Base-by-base conservation (phyloP, 2,113 vertebrate species). In the Cottus gobio region DNA sequence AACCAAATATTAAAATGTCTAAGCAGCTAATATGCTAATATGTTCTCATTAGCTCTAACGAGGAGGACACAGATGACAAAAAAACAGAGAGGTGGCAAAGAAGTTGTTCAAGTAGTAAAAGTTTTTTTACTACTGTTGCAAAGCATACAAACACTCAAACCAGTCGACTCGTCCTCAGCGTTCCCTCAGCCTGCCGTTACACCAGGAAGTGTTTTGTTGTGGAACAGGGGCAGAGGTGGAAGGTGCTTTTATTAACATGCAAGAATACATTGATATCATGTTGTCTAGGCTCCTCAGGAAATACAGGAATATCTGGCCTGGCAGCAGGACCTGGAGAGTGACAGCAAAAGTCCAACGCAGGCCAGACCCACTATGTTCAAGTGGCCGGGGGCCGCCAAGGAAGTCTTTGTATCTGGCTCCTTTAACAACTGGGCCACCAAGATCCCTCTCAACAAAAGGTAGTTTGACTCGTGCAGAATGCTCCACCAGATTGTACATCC, bases 341-440 rank as follows among this genome's bases (percentile, higher is more conserved):
- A 95, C 0, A 92, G 89, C 44, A 98, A 97, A 90, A 91, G 91
- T 3, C 92, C 95, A 0, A 90, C 95, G 0, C 96, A 96, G 37
- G 97, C 96, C 60, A 95, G 96, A 46, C 98, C 97, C 0, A 99
- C 98, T 0, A 96, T 99, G 3, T 99, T 99, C 82, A 96, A 96
- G 22, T 99, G 98, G 98, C 92, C 95, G 0, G 97, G 96, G 5
- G 95, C 90, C 0, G 98, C 96, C 66, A 99, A 98, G 61, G 98
- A 99, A 4, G 96, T 99, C 58, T 99, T 95, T 87, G 91, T 99
- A 31, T 97, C 98, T 0, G 98, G 98, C 0, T 98, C 98, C n/a
- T 99, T 99, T 86, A 99, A 99, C 94, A 99, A 97, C 93, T 99
- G 98, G 98, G 93, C 92, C 80, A 93, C 89, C 62, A 99, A 99